Evolutionary conservation across 2,797 vertebrate genomes (phyloP), one percentile per base, ranked within the genome.

Genomic region (Thunnus albacares): DNA sequence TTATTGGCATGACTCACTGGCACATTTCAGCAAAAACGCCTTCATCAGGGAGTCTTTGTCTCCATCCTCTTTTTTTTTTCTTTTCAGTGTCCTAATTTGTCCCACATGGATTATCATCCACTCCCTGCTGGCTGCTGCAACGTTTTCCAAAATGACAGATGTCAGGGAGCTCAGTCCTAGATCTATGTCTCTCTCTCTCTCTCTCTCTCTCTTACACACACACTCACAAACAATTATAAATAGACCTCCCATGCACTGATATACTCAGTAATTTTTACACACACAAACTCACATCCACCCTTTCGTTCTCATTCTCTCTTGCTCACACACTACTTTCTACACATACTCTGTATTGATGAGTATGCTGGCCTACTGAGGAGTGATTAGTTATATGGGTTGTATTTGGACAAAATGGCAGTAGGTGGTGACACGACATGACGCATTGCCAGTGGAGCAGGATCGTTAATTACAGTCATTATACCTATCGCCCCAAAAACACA

Each of bases 381-480:
- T 82, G 83, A 89, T 87, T 87, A 45, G 74, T 82, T 87, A 45
- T 80, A 66, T 57, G 56, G 79, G 64, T 65, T 85, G 79, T 86
- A 62, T 90, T 90, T 86, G 68, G 73, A 82, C 52, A 72, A 57
- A 86, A 84, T 62, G 82, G 82, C 83, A 78, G 83, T 75, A 84
- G 75, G 81, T 49, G 78, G 80, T 87, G 89, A 90, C 71, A 89
- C 85, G 83, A 86, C 71, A 78, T 87, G 86, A 91, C 58, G 35
- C 70, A 86, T 14, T 82, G 72, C 85, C 74, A 80, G 20, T 20
- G 52, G 67, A 85, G 73, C 77, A 35, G 74, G 49, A 82, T 90
- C 83, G 88, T 92, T 92, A 90, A 92, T 92, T 88, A 86, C 71
- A 81, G 81, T 91, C 87, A 87, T 93, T 90, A 90, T 22, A 86